Base-by-base conservation (phyloP, 2,113 vertebrate genomes). In the Andinoacara biseriatus region DNA sequence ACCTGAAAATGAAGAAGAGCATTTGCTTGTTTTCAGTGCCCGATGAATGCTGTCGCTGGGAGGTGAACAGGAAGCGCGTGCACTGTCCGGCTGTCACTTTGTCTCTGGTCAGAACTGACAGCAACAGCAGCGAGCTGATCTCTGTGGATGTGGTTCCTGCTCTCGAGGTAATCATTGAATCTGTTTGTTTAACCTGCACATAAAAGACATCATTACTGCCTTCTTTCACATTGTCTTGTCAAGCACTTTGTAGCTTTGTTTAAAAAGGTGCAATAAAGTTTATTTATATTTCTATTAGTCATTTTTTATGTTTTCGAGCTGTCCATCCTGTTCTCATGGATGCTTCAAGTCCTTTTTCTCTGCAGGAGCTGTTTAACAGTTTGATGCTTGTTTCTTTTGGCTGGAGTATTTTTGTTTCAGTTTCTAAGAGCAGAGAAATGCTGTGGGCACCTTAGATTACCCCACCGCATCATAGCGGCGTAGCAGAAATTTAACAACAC, bases 141-240 rank as follows among this genome's bases (percentile, higher is more conserved):
- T 94, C 94, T 2, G 35, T 94, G 46, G 94, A 95, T 1, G 82
- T 96, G n/a, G 90, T 95, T 69, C 94, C 91, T 22, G 88, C 93
- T 6, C 87, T 96, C 54, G 76, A 94, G 89, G 90, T 91, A 7
- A 33, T 33, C 33, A 7, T 6, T 7, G 7, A 7, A 33, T 33
- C 6, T 7, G 6, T 29, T 69, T 52, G 24, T 69, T 72, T 49
- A 29, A 49, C 9, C 29, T 72, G 24, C 5, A 52, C 65, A 49
- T 49, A 20, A 49, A 26, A 29, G 15, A 1, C 18, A 69, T 49
- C 40, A 0, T 46, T 24, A 67, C 22, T 46, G 22, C 0, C 65
- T 49, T 69, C 17, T 69, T 31, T 69, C 65, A 52, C 1, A 17
- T 20, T 3, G 0, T 63, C 61, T 63, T 63, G 61, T 63, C 3